Evolutionary conservation across 92 coral and sea anemone genomes (phyloP).

Genomic region (Ricordea florida): DNA sequence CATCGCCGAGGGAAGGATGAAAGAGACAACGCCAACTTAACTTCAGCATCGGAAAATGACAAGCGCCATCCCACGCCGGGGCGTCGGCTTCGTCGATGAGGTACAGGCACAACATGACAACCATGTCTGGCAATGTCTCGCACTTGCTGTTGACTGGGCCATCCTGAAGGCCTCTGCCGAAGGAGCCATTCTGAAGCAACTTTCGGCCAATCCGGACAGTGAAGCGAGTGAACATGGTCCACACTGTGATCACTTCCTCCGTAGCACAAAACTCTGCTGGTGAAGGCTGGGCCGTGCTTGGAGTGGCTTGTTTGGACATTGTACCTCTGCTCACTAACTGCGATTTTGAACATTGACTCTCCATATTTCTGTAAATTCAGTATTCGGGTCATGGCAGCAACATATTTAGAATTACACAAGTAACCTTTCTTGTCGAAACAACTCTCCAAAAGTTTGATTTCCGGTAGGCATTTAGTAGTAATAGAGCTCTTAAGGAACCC

Average conservation of each 20-base stretch:
- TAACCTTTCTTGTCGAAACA: conserved; percentile 15
- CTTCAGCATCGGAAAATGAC: conserved; percentile 32
- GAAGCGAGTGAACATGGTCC: conserved; percentile 35
- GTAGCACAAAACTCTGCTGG: conserved; percentile 13
- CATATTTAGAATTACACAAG: conserved; percentile 28
- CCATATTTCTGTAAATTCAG: not conserved
- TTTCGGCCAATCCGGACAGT: conserved; percentile 34
- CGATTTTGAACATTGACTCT: conserved; percentile 5
- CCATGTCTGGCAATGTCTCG: conserved; percentile 26
- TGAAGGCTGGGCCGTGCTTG: conserved; percentile 30
- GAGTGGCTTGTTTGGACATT: conserved; percentile 19
- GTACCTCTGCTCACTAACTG: conserved; percentile 17
- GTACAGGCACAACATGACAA: conserved; percentile 26
- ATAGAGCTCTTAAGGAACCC: not conserved
- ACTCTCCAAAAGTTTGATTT: not conserved
- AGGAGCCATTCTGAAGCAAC: conserved; percentile 30
- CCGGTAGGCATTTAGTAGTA: conserved; percentile 1
- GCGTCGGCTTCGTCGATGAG: conserved; percentile 17
- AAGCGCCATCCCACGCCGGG: conserved; percentile 35
- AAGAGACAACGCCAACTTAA: conserved; percentile 16
- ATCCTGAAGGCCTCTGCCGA: conserved; percentile 30
- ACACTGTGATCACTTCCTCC: conserved; percentile 23
- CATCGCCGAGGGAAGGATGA: conserved; percentile 15
- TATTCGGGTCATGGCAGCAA: not conserved
- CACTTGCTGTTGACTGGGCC: conserved; percentile 25